These are phyloP conservation scores for Notothenia rossii DNA, from an alignment of 2,113 vertebrate species.

Conservation along the genomic window DNA sequence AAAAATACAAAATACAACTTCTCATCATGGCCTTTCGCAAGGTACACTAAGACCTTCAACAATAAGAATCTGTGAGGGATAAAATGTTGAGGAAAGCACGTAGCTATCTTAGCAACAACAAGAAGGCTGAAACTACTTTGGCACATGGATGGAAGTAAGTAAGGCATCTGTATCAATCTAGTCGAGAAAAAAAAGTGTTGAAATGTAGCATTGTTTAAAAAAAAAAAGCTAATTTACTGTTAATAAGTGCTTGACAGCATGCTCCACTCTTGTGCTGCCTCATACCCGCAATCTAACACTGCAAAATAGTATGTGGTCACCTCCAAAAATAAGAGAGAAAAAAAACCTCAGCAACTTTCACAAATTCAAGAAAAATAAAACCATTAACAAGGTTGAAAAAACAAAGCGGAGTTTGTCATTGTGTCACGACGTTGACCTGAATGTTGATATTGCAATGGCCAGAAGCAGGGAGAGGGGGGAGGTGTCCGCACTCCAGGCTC, in stretches of 20 bases:
- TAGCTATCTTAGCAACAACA: conserved; percentile 63
- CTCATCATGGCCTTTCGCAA: conserved; percentile 24
- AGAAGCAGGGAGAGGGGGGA: conserved; percentile 80
- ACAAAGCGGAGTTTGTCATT: conserved; percentile 46
- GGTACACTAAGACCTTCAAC: conserved; percentile 20
- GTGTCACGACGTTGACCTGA: conserved; percentile 82
- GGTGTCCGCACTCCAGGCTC: conserved; percentile 73
- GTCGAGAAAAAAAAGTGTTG: conserved; percentile 42
- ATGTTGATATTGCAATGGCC: conserved; percentile 75
- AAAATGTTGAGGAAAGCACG: conserved; percentile 62
- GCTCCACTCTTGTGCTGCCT: conserved; percentile 47
- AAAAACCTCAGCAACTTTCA: conserved; percentile 35
- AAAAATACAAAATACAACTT: conserved; percentile 46
- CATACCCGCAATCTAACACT: conserved; percentile 55
- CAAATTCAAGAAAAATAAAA: conserved; percentile 24
- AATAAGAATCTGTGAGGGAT: conserved; percentile 54
- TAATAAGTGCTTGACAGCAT: conserved; percentile 58
- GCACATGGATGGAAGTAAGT: conserved; percentile 87
- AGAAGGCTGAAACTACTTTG: conserved; percentile 83
- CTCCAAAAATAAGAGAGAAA: conserved; percentile 26
- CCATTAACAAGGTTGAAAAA: conserved; percentile 52
- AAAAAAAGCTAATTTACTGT: conserved; percentile 36
- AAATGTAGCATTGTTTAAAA: conserved; percentile 73
- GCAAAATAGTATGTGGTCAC: conserved; percentile 40
- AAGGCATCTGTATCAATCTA: conserved; percentile 84